phyloP scores from a whole-genome alignment of 2,888 invertebrate genomes.

The Nebria brevicollis region DNA sequence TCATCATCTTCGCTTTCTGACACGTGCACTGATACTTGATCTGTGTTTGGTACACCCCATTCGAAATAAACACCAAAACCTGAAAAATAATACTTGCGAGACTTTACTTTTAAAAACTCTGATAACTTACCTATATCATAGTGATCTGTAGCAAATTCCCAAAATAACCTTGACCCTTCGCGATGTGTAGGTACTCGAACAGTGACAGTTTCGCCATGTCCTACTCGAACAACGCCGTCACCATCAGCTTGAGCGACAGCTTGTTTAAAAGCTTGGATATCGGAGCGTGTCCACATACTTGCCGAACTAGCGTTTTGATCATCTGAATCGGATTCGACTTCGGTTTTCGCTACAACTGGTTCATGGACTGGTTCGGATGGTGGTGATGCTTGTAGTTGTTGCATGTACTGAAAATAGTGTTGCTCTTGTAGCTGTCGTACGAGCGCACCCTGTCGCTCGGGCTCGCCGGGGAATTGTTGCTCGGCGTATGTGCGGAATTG shows the following conservation, averaged over 20 bases:
- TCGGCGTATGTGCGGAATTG: conserved; percentile 93
- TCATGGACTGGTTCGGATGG: conserved; percentile 50
- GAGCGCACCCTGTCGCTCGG: conserved; percentile 91
- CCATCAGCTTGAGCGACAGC: conserved; percentile 80
- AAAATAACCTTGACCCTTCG: conserved; percentile 92
- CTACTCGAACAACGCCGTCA: conserved; percentile 91
- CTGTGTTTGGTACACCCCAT: conserved; percentile 89
- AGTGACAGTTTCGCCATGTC: conserved; percentile 96
- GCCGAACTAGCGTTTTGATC: conserved; percentile 70
- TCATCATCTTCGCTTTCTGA: conserved; percentile 92
- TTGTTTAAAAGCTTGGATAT: conserved; percentile 90
- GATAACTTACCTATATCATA: conserved; percentile 85
- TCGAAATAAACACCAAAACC: conserved; percentile 98
- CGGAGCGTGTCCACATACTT: conserved; percentile 95
- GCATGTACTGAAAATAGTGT: conserved; percentile 99
- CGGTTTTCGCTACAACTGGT: conserved; percentile 50
- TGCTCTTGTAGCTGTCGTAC: conserved; percentile 97
- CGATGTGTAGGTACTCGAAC: conserved; percentile 97
- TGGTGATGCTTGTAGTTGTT: conserved; percentile 76
- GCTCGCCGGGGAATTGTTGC: conserved; percentile 88
- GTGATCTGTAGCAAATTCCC: conserved; percentile 99
- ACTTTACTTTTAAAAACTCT: not conserved
- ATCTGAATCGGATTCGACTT: conserved; percentile 56
- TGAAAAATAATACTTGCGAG: conserved; percentile 51
- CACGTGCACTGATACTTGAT: conserved; percentile 91